Conservation (phyloP, 2,113 vertebrate genomes). For the Hystrix cristata region DNA sequence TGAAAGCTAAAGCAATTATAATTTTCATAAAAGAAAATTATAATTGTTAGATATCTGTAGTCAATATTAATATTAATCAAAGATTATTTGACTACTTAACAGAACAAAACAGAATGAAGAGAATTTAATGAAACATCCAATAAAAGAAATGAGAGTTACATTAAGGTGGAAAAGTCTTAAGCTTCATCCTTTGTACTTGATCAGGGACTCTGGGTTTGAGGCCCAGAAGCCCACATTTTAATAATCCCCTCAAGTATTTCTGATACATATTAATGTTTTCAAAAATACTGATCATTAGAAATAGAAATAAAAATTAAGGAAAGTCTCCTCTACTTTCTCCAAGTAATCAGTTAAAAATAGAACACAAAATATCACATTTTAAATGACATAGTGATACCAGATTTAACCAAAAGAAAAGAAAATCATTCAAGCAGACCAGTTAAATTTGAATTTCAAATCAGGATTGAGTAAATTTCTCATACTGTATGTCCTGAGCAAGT, state of each 20-base stretch:
- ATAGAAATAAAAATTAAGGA: not conserved
- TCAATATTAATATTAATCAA: not conserved
- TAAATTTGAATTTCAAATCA: conserved; percentile 18
- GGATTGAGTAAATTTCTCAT: conserved; percentile 25
- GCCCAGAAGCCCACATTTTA: not conserved
- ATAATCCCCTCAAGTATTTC: not conserved
- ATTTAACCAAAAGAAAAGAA: not conserved
- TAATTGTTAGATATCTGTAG: not conserved
- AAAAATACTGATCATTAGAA: not conserved
- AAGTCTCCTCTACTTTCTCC: not conserved
- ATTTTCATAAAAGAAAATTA: not conserved
- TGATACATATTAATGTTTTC: not conserved
- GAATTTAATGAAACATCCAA: not conserved
- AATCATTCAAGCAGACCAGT: not conserved
- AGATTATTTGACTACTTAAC: not conserved
- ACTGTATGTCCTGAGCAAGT: not conserved
- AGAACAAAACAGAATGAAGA: not conserved
- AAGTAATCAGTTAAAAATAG: not conserved
- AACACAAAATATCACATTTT: not conserved
- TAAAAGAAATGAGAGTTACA: not conserved
- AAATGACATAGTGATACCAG: not conserved
- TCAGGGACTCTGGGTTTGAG: not conserved
- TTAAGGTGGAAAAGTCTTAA: not conserved
- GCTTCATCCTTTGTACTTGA: not conserved
- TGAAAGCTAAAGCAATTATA: not conserved